Evolutionary conservation across 2,113 vertebrate species (phyloP).

Genomic region (Melanotaenia duboulayi): DNA sequence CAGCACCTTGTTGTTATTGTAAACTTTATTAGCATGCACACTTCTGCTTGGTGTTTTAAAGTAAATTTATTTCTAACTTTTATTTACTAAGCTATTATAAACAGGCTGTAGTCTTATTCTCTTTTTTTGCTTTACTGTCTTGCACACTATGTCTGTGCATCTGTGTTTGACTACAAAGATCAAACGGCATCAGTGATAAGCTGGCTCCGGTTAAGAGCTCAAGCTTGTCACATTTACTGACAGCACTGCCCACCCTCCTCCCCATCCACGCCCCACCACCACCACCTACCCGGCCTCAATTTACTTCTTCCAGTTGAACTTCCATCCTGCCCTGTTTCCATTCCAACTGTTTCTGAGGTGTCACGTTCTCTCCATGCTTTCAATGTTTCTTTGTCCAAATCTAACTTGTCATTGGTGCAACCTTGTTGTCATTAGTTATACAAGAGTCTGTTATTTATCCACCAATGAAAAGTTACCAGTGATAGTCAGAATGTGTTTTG

Average conservation of each 20-base stretch:
- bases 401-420: slow-evolving; percentile 16
- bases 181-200: slow-evolving; percentile 44
- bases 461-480: background rate
- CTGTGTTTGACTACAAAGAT: slow-evolving; percentile 1
- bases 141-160: background rate
- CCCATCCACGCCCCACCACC: background rate
- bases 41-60: background rate
- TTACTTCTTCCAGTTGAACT: slow-evolving; percentile 35
- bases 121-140: background rate
- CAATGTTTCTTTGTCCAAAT: slow-evolving; percentile 9
- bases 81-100: background rate
- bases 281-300: slow-evolving; percentile 15
- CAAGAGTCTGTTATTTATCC: slow-evolving; percentile 2
- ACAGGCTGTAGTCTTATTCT: background rate
- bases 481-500: too few species aligned
- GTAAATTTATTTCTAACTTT: background rate
- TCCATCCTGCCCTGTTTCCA: slow-evolving; percentile 35
- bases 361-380: slow-evolving; percentile 24
- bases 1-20: too few species aligned
- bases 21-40: too few species aligned
- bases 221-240: slow-evolving; percentile 24
- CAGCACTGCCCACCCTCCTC: background rate
- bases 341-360: slow-evolving; percentile 22
- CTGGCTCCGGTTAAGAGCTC: slow-evolving; percentile 26
- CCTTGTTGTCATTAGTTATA: slow-evolving; percentile 2